Base-by-base conservation (phyloP, 2,113 vertebrate genomes). In the Nothoprocta perdicaria region DNA sequence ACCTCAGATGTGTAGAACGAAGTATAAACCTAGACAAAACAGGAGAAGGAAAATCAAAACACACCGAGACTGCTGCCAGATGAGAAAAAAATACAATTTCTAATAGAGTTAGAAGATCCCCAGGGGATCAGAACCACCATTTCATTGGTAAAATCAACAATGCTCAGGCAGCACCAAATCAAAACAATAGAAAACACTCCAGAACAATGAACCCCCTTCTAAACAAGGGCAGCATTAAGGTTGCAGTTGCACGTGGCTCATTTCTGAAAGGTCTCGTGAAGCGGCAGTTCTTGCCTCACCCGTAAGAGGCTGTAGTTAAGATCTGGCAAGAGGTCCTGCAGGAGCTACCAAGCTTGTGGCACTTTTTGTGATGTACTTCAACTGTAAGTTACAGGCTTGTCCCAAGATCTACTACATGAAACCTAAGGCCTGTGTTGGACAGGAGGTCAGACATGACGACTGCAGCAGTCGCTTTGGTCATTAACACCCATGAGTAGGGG, bases 11-110 rank as follows among this genome's bases (percentile, higher is more conserved):
- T 62, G 35, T 71, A 41, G 65, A 90, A 82, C 46, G 45, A 6
- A 95, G 43, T 11, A 35, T 60, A 82, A 95, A 72, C 72, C 95
- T 61, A 96, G 92, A 87, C 61, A 92, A 95, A 95, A 80, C 53
- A 86, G 38, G 53, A 76, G 76, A 27, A 63, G n/a, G 40, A 71
- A 63, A 80, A 35, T 18, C 18, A 90, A 80, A 68, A 58, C 27
- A 86, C 46, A 45, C 21, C 29, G 78, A 75, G 35, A 48, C 19
- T 61, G 48, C 26, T 85, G 61, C 61, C 84, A 84, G 79, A 48
- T 26, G 67, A 86, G 65, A 76, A 78, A 66, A 68, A 84, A 92
- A 88, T 22, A 50, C n/a, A 80, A 67, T 77, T 94, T 93, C 45
- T 35, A 40, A 19, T 58, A 14, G 3, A 79, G 43, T 53, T 67